These are phyloP conservation scores for Hirtodrosophila trivittata DNA, from an alignment of 2,888 invertebrate genomes.

Conservation along the genomic window DNA sequence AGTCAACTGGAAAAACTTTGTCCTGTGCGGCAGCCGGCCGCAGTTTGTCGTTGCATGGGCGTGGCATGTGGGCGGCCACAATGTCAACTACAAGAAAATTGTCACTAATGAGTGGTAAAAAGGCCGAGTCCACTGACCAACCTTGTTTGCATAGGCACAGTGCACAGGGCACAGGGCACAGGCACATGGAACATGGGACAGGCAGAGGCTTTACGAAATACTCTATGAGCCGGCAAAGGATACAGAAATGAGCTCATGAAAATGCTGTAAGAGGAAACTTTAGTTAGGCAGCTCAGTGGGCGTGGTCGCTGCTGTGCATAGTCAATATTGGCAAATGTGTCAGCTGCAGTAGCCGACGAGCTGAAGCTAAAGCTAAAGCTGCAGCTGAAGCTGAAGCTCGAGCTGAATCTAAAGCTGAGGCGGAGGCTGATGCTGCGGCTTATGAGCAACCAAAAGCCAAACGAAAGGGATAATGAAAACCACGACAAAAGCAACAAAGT, in stretches of 20 bases:
- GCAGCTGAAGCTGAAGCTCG: too few relatives aligned
- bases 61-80: constrained; percentile 60
- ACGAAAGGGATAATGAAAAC: constrained; percentile 75
- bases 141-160: constrained; percentile 62
- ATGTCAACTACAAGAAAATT: constrained; percentile 81
- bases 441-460: constrained; percentile 63
- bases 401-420: background rate
- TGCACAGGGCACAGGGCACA: background rate
- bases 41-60: constrained; percentile 40
- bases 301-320: constrained; percentile 43
- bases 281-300: constrained; percentile 13
- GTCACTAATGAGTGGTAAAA: constrained; percentile 80
- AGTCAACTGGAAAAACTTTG: constrained; percentile 47
- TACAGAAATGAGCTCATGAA: constrained; percentile 23
- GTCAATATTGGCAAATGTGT: constrained; percentile 80
- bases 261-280: constrained; percentile 38
- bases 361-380: background rate
- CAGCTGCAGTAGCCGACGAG: constrained; percentile 61
- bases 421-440: constrained; percentile 42
- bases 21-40: constrained; percentile 31
- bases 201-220: background rate
- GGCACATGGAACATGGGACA: background rate
- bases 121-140: constrained; percentile 66
- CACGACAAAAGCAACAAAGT: constrained; percentile 76
- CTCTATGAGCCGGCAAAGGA: background rate